phyloP scores from a whole-genome alignment of 2,797 vertebrate species.

The Mus caroli region DNA sequence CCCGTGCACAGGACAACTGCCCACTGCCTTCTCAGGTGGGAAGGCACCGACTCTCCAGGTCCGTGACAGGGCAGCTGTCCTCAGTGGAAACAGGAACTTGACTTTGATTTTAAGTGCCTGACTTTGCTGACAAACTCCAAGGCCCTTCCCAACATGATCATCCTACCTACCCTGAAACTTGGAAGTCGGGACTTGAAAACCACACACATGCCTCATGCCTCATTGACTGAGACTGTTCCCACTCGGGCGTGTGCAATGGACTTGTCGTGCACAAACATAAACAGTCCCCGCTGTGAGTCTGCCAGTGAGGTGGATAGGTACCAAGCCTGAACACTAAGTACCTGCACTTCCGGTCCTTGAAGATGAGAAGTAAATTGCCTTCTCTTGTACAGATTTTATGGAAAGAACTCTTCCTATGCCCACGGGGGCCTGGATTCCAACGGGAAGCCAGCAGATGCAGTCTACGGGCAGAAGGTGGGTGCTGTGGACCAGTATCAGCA shows the following conservation, averaged over 20 bases:
- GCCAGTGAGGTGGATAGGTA: background rate
- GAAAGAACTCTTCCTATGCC: constrained; percentile 99
- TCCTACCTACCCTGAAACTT: constrained; percentile 27
- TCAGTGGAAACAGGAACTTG: constrained; percentile 42
- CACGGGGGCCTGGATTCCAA: constrained; percentile 97
- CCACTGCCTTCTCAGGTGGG: background rate
- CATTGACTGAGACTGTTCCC: background rate
- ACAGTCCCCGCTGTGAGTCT: background rate
- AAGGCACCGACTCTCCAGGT: background rate
- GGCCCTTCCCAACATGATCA: background rate
- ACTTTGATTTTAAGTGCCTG: constrained; percentile 6
- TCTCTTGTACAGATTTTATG: constrained; percentile 94
- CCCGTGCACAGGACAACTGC: background rate
- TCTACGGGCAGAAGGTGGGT: constrained; percentile 97
- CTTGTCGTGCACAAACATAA: background rate
- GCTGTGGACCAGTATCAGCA: background rate
- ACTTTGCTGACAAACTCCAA: background rate
- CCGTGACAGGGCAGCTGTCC: background rate
- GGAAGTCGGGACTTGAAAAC: constrained; percentile 38
- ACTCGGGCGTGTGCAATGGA: background rate
- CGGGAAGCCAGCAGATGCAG: constrained; percentile 96
- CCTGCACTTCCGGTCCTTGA: background rate
- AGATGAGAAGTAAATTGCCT: constrained; percentile 55
- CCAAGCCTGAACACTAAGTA: background rate
- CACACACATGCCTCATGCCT: background rate